Conservation (phyloP, 1,140 invertebrate species). For the Drosophila bocki region DNA sequence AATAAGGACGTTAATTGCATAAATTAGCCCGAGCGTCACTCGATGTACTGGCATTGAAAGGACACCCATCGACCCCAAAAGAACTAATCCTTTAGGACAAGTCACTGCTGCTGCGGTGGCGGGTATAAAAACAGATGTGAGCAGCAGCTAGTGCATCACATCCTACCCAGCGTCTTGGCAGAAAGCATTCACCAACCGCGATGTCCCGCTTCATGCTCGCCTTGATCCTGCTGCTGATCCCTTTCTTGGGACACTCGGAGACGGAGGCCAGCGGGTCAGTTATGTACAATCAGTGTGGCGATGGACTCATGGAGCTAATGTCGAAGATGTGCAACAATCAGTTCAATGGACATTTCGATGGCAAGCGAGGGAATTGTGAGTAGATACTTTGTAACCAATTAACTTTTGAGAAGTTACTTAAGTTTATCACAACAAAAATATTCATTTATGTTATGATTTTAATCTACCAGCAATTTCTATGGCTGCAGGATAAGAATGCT, state of each 20-base stretch:
- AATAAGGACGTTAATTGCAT: constrained; percentile 2
- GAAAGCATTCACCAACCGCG: background rate
- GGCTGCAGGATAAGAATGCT: background rate
- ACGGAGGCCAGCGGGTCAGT: background rate
- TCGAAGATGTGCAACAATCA: constrained; percentile 3
- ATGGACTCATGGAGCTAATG: constrained; percentile 3
- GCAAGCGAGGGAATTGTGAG: background rate
- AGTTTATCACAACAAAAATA: no score
- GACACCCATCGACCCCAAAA: constrained; percentile 8
- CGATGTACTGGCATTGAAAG: constrained; percentile 4
- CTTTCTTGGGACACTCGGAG: background rate
- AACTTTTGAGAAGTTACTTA: no score
- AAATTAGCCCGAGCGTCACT: constrained; percentile 1
- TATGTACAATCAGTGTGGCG: constrained; percentile 7
- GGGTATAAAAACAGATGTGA: background rate
- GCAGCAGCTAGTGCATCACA: background rate
- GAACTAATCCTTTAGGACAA: background rate
- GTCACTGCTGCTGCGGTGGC: background rate
- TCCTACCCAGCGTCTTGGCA: background rate
- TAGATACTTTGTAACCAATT: background rate
- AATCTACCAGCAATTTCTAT: background rate
- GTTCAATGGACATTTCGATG: constrained; percentile 1
- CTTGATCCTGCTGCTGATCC: constrained; percentile 1
- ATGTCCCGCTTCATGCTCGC: background rate
- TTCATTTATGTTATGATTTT: background rate